These are phyloP conservation scores for Spinibarbus caldwelli DNA, from an alignment of 2,797 vertebrate species.

Conservation along the genomic window DNA sequence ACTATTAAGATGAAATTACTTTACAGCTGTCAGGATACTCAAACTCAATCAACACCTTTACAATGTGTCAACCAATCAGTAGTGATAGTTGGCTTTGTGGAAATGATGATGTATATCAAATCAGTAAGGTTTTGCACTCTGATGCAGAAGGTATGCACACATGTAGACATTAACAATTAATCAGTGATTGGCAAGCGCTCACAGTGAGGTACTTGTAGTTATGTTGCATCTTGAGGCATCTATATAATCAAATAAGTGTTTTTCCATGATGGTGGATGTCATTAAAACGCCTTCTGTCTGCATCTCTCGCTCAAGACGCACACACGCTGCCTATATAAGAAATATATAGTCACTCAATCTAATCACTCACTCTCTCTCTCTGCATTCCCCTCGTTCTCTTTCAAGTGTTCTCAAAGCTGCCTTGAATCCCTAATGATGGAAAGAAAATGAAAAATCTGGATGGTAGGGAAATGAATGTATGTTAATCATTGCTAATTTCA, in stretches of 20 bases:
- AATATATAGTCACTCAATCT: constrained; percentile 15
- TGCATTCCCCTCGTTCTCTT: neutral
- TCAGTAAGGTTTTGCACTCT: constrained; percentile 10
- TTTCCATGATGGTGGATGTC: constrained; percentile 25
- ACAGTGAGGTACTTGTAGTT: neutral
- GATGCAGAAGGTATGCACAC: constrained; percentile 5
- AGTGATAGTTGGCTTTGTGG: neutral
- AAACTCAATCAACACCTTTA: neutral
- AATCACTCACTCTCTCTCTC: neutral
- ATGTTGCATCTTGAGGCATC: constrained; percentile 24
- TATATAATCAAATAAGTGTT: constrained; percentile 46
- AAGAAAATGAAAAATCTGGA: constrained; percentile 22
- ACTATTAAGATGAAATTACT: neutral
- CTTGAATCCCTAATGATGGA: constrained; percentile 30
- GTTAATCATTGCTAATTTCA: constrained; percentile 23
- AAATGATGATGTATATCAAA: constrained; percentile 16
- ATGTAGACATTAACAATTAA: constrained; percentile 28
- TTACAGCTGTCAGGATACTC: neutral
- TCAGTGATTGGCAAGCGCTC: constrained; percentile 21
- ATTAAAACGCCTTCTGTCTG: constrained; percentile 25
- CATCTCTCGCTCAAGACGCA: neutral
- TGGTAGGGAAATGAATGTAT: neutral
- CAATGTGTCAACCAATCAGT: neutral
- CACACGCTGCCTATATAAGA: neutral
- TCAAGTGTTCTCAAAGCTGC: constrained; percentile 25